Evolutionary conservation across 2,113 vertebrate genomes (phyloP), one percentile per base, ranked within the genome.

Genomic region (Oceanites oceanicus): DNA sequence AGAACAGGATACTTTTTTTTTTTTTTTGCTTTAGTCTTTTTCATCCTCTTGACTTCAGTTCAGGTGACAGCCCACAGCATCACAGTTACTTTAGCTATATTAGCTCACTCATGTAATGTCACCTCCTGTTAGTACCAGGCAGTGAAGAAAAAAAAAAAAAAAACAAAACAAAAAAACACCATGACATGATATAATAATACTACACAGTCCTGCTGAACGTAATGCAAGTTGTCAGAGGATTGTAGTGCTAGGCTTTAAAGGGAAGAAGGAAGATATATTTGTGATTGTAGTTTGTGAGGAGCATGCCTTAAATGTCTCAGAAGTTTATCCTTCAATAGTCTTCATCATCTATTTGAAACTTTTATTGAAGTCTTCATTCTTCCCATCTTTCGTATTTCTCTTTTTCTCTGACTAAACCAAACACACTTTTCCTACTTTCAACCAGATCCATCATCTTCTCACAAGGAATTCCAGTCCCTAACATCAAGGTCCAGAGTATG

Each of bases 31-130:
- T 40, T 32, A 23, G 26, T 47, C 68, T 67, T 80, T 92, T 91
- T 23, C 38, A 20, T 21, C 71, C 40, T 75, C 44, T 71, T 67
- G 42, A 66, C 59, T 94, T 80, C 61, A 73, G 27, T 52, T 77
- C 27, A 7, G 36, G 52, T 63, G 74, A 29, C 22, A 58, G 56
- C 67, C 42, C 59, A 47, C 42, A 79, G 34, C 40, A 74, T 13
- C 79, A 52, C 47, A 82, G 76, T 56, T 36, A 22, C 88, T 94
- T 90, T 21, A 91, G 84, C 65, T 82, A 63, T 56, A 50, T 88
- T 30, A 80, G 62, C 76, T 96, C 92, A 56, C 68, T 92, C 61
- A 10, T 70, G 87, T 96, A 50, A 14, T 72, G 88, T 88, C 96
- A 92, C 50, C 44, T 95, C 87, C 70, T 89, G 67, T 94, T 94